Evolutionary conservation across 2,113 vertebrate genomes (phyloP), one percentile per base, ranked within the genome.

Genomic region (Brachyistius frenatus): DNA sequence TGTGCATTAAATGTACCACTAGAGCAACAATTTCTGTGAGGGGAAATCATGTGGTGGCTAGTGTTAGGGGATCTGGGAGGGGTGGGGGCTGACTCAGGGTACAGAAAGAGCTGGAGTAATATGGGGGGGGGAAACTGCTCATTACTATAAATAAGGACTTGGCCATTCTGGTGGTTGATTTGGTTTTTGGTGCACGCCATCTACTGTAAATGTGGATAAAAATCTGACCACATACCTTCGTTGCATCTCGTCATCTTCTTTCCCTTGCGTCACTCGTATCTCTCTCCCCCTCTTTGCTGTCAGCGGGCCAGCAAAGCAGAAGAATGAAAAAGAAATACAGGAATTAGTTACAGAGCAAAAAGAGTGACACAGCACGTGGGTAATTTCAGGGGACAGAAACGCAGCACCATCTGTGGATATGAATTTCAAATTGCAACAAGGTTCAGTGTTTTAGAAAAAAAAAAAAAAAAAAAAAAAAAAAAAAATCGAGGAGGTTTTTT

Each of bases 1-100:
- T 69, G 62, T 84, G 80, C 84, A 91, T 94, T 93, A 93, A 95
- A 95, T 90, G 92, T 95, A 95, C 93, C 94, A 93, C 89, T 88
- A 89, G 89, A 92, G 90, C 86, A 94, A 93, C 88, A 77, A 76
- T 93, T 95, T 94, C 81, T 90, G 71, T 37, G 83, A 86, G 81
- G 72, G 91, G 80, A 90, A 92, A 91, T 88, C 78, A 82, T 85
- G 89, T 58, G 83, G 84, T 57, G 67, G 61, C 31, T 46, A 65
- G 69, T 86, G 89, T 85, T 70, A 50, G 67, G 79, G 72, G 76
- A 81, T 70, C 47, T 1, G 5, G 23, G 66, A 50, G 16, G 37
- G 7, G 68, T 63, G 35, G 46, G 74, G 50, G 52, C 30, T 66
- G 8, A 46, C 64, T 60, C 62, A 32, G 66, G 61, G 65, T 32